phyloP scores from a whole-genome alignment of 2,797 vertebrate genomes.

The Oreonectes daqikongensis region DNA sequence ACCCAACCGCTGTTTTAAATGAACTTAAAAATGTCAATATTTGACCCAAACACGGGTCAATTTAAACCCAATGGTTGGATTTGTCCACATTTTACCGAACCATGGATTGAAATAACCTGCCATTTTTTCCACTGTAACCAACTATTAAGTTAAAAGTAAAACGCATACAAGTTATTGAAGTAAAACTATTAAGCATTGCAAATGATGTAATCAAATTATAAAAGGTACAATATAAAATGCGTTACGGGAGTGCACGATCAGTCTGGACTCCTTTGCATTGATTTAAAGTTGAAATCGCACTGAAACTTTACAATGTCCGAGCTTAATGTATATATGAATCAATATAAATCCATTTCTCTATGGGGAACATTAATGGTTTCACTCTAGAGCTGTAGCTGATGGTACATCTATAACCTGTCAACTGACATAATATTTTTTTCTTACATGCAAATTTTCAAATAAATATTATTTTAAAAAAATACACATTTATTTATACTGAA shows the following conservation, averaged over 20 bases:
- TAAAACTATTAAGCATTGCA: neutral
- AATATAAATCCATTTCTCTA: neutral
- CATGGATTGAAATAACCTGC: too few relatives aligned
- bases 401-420: neutral
- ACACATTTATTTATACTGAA: constrained; percentile 19
- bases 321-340: neutral
- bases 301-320: neutral
- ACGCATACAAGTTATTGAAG: too few relatives aligned
- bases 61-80: too few relatives aligned
- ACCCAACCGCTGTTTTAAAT: too few relatives aligned
- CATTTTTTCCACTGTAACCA: too few relatives aligned
- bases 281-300: too few relatives aligned
- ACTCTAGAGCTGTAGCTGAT: neutral
- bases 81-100: too few relatives aligned
- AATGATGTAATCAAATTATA: neutral
- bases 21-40: too few relatives aligned
- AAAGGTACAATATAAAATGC: neutral
- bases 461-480: neutral
- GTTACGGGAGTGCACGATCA: neutral
- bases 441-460: constrained; percentile 15
- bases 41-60: too few relatives aligned
- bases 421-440: neutral
- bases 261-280: neutral
- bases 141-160: too few relatives aligned
- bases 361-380: neutral